Evolutionary conservation across 2,797 vertebrate genomes (phyloP), one percentile per base, ranked within the genome.

Genomic region (Orientallactaga sibirica): DNA sequence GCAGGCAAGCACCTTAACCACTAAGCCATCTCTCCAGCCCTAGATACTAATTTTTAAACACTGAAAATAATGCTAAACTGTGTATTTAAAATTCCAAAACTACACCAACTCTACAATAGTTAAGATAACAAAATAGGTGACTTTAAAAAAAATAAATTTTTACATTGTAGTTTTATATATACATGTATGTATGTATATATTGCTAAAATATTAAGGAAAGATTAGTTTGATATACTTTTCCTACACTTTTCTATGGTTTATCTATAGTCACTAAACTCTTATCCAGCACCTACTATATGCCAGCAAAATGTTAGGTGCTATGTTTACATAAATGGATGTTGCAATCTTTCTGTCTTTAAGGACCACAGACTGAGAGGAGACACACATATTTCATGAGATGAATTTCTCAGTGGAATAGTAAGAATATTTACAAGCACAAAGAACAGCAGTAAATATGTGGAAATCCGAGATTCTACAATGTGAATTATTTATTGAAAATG

Each of bases 191-290:
- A 22, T 58, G 25, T 41, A 52, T 84, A n/a, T 18, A 24, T 66
- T 78, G 22, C 66, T 90, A 80, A 95, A 92, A 93, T 3, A 55
- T 67, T 83, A 29, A 74, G 71, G 29, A 75, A 73, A 83, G 6
- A 1, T 71, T 90, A 68, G 5, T 79, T 89, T 58, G 92, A 2
- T 80, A 76, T 48, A 76, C 5, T 75, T 94, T 90, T 61, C 11
- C 43, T 80, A 52, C 3, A 37, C 74, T 84, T 77, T 20, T 16
- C 24, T 88, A 5, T 58, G 6, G 12, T 70, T 62, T 52, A 20
- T 14, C 22, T 43, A 84, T 94, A 93, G 73, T 61, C 48, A 81
- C 14, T 93, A 64, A 80, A 66, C 6, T 68, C 19, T 62, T 86
- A 75, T 7, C 37, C 16, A 84, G 64, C 10, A 52, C 25, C 33